Evolutionary conservation across 2,113 vertebrate genomes (phyloP), one percentile per base, ranked within the genome.

Genomic region (Brachypodius melanocephalos): DNA sequence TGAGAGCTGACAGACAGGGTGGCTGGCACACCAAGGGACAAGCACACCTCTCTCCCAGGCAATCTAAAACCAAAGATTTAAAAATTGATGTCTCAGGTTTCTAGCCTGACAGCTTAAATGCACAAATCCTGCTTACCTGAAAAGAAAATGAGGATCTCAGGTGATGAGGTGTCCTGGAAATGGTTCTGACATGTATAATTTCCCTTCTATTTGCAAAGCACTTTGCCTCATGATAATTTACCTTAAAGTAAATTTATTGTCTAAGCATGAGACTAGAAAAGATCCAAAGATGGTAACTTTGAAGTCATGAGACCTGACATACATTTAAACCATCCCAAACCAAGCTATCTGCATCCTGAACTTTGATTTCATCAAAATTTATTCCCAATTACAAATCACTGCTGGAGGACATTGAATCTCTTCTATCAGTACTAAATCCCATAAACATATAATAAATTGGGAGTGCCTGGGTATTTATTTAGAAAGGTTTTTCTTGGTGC

Each of bases 361-460:
- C 9, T 49, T 67, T 20, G 10, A 31, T 58, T 74, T 87, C 49
- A 28, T 72, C 59, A 48, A 52, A 40, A 65, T 85, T 48, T 80
- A 80, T 85, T 93, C 59, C 48, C 61, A 91, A 61, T 75, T 68
- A 66, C 6, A 85, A 29, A 43, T 81, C 43, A 42, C 61, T 87
- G 48, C 19, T 67, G 42, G 68, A 91, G 6, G 52, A 63, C 4
- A 24, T n/a, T 29, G 45, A 34, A 54, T 86, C 63, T 61, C 9
- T 65, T 57, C 24, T 49, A 19, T 40, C 25, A 20, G 21, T 71
- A 17, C 28, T 43, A 55, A 76, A 18, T 94, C 25, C 7, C 22
- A 49, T 46, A 85, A 89, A n/a, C 17, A 66, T 18, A 29, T 5
- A 49, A 65, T 69, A 69, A 66, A 52, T 66, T 55, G 34, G 46